A percentile compares a stretch with the other conserved stretches of the same genome.
Evolutionary conservation across 2,797 vertebrate species (phyloP).

Genomic region (Meda fulgida): DNA sequence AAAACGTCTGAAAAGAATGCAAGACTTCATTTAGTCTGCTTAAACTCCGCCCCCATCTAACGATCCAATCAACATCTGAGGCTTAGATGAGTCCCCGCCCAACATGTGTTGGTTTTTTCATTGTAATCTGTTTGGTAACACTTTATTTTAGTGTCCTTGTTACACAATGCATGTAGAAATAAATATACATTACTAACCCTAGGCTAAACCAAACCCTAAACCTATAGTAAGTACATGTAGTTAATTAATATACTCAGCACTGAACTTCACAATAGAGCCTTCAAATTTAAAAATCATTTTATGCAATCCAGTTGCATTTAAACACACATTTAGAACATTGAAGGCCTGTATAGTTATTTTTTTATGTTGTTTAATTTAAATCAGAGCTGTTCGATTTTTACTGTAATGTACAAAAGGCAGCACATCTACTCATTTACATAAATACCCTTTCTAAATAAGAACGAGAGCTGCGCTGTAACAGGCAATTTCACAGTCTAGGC

Average conservation of each 20-base stretch:
- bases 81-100: not conserved
- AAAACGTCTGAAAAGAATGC: no score
- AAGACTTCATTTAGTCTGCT: no score
- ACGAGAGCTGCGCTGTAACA: not conserved
- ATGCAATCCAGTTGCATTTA: not conserved
- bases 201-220: not conserved
- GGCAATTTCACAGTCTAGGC: conserved; percentile 7
- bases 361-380: not conserved
- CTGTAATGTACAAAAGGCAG: not conserved
- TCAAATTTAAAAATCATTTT: not conserved
- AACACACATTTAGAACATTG: not conserved
- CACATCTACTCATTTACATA: not conserved
- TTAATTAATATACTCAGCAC: not conserved
- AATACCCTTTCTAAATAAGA: conserved; percentile 1
- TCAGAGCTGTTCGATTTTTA: not conserved
- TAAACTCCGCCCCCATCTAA: not conserved
- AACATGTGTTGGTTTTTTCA: not conserved
- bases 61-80: not conserved
- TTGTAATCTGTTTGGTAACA: not conserved
- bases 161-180: not conserved
- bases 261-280: not conserved
- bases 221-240: not conserved
- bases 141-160: not conserved
- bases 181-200: not conserved
- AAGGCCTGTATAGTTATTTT: not conserved